Base-by-base conservation (phyloP, 92 coral and sea anemone genomes). In the Phenganax subtilis region DNA sequence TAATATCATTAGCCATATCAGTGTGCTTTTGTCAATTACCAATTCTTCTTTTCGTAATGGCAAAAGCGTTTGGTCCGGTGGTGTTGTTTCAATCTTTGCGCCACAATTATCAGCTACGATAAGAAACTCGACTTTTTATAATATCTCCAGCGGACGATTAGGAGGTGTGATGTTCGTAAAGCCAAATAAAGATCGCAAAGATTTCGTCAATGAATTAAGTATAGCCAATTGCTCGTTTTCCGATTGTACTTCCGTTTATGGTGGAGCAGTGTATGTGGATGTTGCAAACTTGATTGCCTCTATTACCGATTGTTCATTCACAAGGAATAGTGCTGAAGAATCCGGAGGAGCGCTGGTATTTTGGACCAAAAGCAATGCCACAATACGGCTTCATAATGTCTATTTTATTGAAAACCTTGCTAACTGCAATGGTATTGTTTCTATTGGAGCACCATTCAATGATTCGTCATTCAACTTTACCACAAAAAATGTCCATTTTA, bases 261-360 rank as follows among this genome's bases (percentile, higher is more conserved):
- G 9, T 52, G 11, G 10, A 3, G 8, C 12, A n/a, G 3, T 51
- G 56, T 25, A 1, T 6, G 47, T 53, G 37, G 12, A 10, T 76
- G 57, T 7, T 28, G 16, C 51, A 56, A 10, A 55, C 54, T 27
- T 66, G 54, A 76, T 37, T 37, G 47, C 47, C 47, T 1, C 47
- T 37, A 37, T 37, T 37, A 56, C 12, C 0, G 27, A 76, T 57
- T 27, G 57, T 10, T 25, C 47, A 20, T 76, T 76, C 54, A 27
- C n/a, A 12, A 3, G 47, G 16, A 76, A 76, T 16, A 54, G 71
- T 25, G 87, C 84, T 0, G 62, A 7, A 7, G 84, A 84, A 37
- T 61, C 80, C 2, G 83, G 87, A 12, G 84, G 84, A 10, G 84
- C 64, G 28, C 66, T 85, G n/a, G 47, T 37, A 31, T 28, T 17